These are phyloP conservation scores for Eretmocerus hayati DNA, from an alignment of 2,888 invertebrate genomes.

Conservation along the genomic window DNA sequence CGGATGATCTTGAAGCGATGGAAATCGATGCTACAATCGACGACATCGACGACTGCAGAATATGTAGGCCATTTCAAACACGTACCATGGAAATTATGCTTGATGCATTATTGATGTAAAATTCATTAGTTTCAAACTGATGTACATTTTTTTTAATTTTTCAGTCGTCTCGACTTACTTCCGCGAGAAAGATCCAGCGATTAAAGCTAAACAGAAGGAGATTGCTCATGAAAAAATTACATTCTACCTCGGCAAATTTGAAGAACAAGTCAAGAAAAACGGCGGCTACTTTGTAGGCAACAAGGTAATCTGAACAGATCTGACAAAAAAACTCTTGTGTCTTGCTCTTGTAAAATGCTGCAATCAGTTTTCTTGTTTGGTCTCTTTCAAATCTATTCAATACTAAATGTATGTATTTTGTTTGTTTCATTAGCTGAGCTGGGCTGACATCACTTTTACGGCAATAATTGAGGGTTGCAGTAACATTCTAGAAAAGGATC, in stretches of 20 bases:
- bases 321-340: too few species aligned
- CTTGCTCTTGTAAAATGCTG: too few species aligned
- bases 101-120: too few species aligned
- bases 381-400: too few species aligned
- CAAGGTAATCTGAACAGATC: constrained; percentile 39
- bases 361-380: too few species aligned
- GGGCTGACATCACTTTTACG: constrained; percentile 46
- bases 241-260: constrained; percentile 31
- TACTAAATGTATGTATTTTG: too few species aligned
- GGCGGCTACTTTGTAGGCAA: constrained; percentile 38
- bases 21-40: constrained; percentile 49
- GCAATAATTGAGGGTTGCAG: constrained; percentile 42
- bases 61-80: too few species aligned
- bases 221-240: constrained; percentile 28
- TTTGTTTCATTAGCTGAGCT: constrained; percentile 43
- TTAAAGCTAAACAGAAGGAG: constrained; percentile 33
- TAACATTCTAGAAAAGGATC: constrained; percentile 28
- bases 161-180: constrained; percentile 32
- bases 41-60: constrained; percentile 49
- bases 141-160: neutral
- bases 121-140: too few species aligned
- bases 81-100: too few species aligned
- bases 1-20: constrained; percentile 49
- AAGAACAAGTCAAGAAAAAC: constrained; percentile 36
- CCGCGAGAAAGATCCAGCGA: constrained; percentile 32